Evolutionary conservation across 2,888 invertebrate genomes (phyloP), one percentile per base, ranked within the genome.

Genomic region (Petrolisthes cinctipes): DNA sequence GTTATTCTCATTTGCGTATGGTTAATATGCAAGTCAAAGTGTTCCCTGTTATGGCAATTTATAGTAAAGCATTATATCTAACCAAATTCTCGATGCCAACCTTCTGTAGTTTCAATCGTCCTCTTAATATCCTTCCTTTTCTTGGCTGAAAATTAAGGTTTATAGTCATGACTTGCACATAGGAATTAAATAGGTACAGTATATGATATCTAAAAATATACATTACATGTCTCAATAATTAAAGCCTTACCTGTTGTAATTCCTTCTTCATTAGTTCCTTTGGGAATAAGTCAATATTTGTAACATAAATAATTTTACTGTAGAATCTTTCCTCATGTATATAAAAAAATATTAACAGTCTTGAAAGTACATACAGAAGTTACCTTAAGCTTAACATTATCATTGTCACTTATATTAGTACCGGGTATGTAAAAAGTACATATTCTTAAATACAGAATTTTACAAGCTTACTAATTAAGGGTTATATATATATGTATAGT

Each of bases 11-110:
- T 37, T 37, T 37, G 37, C 37, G 37, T 37, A 37, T 37, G 37
- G 37, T 37, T 37, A 37, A 37, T 37, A 37, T 37, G 37, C 37
- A 37, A 37, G 37, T 37, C 37, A 37, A n/a, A n/a, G 37, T 37
- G 37, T 37, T 37, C 37, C 37, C 37, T 37, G 37, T 37, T 37
- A 37, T 37, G 37, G 37, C 37, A 61, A 61, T 71, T 14, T 71
- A 71, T 20, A 20, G 14, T 17, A n/a, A 71, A 71, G 61, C 73
- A 66, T 79, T 23, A 84, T 80, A 20, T 11, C 75, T 57, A 88
- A 88, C 87, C 87, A 88, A 84, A 83, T 37, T 83, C 84, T 75
- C 61, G 37, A 71, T 88, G 87, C 87, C 84, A 88, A 88, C 87
- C 87, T 88, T 88, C 81, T 88, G 87, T 83, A 23, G 87, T 80